Conservation (phyloP, 2,113 vertebrate genomes). For the Chaenocephalus aceratus region DNA sequence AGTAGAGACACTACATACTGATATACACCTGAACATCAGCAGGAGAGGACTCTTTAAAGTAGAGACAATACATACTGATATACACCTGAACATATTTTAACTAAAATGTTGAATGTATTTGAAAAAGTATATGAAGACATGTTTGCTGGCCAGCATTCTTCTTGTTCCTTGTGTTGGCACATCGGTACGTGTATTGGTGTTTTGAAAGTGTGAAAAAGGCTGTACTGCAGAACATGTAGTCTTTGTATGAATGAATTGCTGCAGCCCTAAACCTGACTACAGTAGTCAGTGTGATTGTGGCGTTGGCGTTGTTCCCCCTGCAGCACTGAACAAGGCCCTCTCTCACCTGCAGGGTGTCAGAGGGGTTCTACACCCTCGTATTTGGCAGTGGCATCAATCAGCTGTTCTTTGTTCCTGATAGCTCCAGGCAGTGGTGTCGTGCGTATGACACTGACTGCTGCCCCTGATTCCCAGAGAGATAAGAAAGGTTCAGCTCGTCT, state of each 20-base stretch:
- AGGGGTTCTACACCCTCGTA: conserved; percentile 9
- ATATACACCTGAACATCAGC: no score
- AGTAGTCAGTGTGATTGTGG: not conserved
- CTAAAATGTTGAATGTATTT: no score
- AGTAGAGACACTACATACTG: no score
- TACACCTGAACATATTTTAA: no score
- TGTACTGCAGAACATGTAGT: not conserved
- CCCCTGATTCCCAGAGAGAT: conserved; percentile 49
- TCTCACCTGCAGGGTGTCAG: conserved; percentile 24
- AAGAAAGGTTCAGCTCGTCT: conserved; percentile 42
- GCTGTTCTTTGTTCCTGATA: conserved; percentile 41
- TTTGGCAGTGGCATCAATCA: conserved; percentile 33
- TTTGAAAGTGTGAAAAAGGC: not conserved
- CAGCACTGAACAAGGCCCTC: conserved; percentile 13
- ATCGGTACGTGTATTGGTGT: not conserved
- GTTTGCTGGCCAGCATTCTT: not conserved
- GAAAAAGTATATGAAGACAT: not conserved
- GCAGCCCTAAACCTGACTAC: not conserved
- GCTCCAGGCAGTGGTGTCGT: conserved; percentile 32
- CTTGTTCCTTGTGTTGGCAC: not conserved
- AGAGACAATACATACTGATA: no score
- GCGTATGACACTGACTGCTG: conserved; percentile 47
- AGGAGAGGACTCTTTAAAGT: no score
- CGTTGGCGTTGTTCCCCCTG: conserved; percentile 20
- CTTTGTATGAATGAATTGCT: not conserved